Evolutionary conservation across 2,888 invertebrate species (phyloP), one percentile per base, ranked within the genome.

Genomic region (Nemurella pictetii): DNA sequence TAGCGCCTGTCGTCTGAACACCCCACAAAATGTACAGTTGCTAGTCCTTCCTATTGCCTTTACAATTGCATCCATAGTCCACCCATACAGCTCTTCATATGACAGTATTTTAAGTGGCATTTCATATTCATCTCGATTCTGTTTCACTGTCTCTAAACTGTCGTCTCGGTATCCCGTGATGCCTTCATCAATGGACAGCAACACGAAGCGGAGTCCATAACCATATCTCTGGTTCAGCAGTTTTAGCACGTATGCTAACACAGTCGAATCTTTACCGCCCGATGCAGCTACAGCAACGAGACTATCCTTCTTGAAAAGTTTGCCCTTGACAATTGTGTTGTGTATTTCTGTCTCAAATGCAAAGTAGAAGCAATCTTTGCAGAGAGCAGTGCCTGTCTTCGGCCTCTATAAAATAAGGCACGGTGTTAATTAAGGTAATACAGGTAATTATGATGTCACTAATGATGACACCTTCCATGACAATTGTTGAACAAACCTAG

Each of bases 1-100:
- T 80, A 99, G 90, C 0, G 99, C 99, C 90, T 99, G 99, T 35
- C 99, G 93, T 85, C 99, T 92, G 90, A 99, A 99, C 7, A 98
- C 98, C 12, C 98, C 98, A 92, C 98, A 98, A 89, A 98, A 98
- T 7, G 98, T 98, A 87, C 99, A 99, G 90, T 99, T 99, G 90
- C 98, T 99, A 89, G 97, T 98, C 84, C 95, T 93, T 0, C 96
- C 95, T 87, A 94, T 92, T 93, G 93, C 90, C 87, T 91, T 89
- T 0, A 99, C 99, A 90, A 99, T 99, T 88, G 96, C 96, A 91
- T 99, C 99, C 98, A 99, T 99, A 2, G 99, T 99, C 99, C 99
- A 99, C 0, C 99, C 99, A 91, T 99, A 99, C 3, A 99, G 91
- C 88, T 99, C 98, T 91, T 98, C 96, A 89, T 99, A 99, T 0